Base-by-base conservation (phyloP, 2,888 invertebrate genomes). In the Andrena fulva region DNA sequence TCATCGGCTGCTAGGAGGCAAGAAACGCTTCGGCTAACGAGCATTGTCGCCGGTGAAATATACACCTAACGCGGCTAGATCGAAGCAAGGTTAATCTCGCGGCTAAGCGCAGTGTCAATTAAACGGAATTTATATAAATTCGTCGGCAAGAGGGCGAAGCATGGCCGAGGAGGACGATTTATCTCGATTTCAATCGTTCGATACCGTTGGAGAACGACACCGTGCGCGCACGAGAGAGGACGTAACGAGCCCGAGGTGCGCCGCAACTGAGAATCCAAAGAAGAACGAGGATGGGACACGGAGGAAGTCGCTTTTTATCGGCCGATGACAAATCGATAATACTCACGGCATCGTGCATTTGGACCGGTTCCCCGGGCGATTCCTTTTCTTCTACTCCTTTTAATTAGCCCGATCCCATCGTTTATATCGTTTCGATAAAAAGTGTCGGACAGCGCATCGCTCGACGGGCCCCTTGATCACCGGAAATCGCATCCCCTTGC, bases 251-350 rank as follows among this genome's bases (percentile, higher is more conserved):
- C 29, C 33, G 27, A 12, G 54, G 8, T 29, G 35, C 31, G 27
- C 7, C 10, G n/a, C 60, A 4, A 29, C 27, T 29, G 20, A 6
- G 24, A 2, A 31, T n/a, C 6, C 24, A 60, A 10, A 35, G n/a
- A 63, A 29, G 50, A 64, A 62, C 62, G 33, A 50, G 7, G 31
- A 52, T 52, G 54, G 20, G 12, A 7, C 7, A 33, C 31, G 76
- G 24, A 27, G 52, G 74, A 12, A 59, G 42, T 42, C 27, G 59
- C 12, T 81, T 84, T 84, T 84, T 77, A 80, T 69, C 67, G 31
- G 1, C 1, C 68, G 56, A 80, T 79, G 81, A 87, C 85, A 83
- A 83, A 87, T 85, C 87, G 81, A 77, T 77, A 64, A 77, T 72
- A 50, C 80, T 82, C 85, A 82, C 82, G 87, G 31, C 66, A 85